Evolutionary conservation across 1,140 invertebrate species (phyloP), one percentile per base, ranked within the genome.

Genomic region (Gryon sp.): DNA sequence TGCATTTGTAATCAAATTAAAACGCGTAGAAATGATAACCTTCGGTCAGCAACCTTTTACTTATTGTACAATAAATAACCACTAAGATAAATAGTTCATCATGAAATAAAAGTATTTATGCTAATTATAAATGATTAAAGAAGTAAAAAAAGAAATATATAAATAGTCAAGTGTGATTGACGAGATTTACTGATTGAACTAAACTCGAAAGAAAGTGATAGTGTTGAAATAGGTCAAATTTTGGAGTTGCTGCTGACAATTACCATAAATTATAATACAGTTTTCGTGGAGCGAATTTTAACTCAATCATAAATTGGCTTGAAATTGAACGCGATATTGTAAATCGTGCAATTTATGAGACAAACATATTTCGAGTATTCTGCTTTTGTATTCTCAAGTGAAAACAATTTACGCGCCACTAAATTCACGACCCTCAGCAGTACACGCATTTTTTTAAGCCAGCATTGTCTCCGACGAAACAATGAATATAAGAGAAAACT

Each of bases 401-500:
- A 22, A 43, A 60, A 36, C 19, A 60, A 32, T 24, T 46, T 46
- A 34, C 36, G 32, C 34, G 14, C 5, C 19, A 11, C 1, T 50
- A 11, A 41, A 45, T 70, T 55, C 48, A 26, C 14, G 26, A 70
- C 46, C 36, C 68, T 52, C 45, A 22, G 34, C 16, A 59, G 66
- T 41, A 62, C 60, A 48, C 19, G 28, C 38, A 60, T 65, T 66
- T 76, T 66, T 53, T 65, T 45, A 36, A 59, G 38, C 59, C 66
- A 24, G 72, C 26, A 76, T 80, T 78, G 76, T 78, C 43, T 45
- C 15, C 20, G 8, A 32, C 45, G 46, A 79, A 80, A 79, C 76
- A 79, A 80, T 76, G 68, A 70, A 40, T 18, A 66, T 59, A 53
- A 63, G 60, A 52, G 50, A 55, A 52, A 28, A 75, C 34, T 48